Conservation (phyloP, 53 echinoderm and acorn worm species). For the Arbacia lixula region DNA sequence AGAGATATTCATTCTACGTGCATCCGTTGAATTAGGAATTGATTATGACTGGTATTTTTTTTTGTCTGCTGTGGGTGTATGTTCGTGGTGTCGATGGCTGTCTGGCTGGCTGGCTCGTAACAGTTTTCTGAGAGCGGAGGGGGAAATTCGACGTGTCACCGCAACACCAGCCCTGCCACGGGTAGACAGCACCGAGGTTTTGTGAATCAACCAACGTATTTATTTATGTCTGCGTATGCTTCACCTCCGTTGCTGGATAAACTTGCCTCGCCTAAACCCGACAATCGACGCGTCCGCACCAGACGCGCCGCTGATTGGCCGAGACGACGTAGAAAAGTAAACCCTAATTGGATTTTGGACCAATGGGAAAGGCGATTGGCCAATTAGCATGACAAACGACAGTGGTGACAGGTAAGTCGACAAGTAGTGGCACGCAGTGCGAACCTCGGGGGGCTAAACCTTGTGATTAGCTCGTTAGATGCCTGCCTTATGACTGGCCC, state of each 20-base stretch:
- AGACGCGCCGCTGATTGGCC: conserved; percentile 66
- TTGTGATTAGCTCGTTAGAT: conserved; percentile 79
- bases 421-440: conserved; percentile 63
- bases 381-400: conserved; percentile 98
- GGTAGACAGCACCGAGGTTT: too few species aligned
- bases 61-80: conserved; percentile 1
- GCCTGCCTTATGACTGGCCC: conserved; percentile 41
- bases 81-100: background rate
- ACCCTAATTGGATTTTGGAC: conserved; percentile 86
- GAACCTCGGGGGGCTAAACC: conserved; percentile 53
- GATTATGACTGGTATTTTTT: conserved; percentile 37
- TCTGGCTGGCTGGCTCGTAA: conserved; percentile 28
- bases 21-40: conserved; percentile 30
- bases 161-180: conserved; percentile 15
- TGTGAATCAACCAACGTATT: conserved; percentile 37
- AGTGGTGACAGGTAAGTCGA: conserved; percentile 80
- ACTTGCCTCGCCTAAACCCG: conserved; percentile 23
- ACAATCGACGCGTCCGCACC: conserved; percentile 52
- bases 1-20: conserved; percentile 15
- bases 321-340: conserved; percentile 70
- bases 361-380: conserved; percentile 90
- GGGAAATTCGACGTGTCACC: conserved; percentile 47
- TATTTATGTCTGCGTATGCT: conserved; percentile 35
- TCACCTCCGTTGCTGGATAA: conserved; percentile 30
- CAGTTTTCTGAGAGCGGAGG: conserved; percentile 4